A percentile compares a stretch with the other conserved stretches of the same genome.
phyloP scores from a whole-genome alignment of 2,797 vertebrate species.

The Miichthys miiuy region DNA sequence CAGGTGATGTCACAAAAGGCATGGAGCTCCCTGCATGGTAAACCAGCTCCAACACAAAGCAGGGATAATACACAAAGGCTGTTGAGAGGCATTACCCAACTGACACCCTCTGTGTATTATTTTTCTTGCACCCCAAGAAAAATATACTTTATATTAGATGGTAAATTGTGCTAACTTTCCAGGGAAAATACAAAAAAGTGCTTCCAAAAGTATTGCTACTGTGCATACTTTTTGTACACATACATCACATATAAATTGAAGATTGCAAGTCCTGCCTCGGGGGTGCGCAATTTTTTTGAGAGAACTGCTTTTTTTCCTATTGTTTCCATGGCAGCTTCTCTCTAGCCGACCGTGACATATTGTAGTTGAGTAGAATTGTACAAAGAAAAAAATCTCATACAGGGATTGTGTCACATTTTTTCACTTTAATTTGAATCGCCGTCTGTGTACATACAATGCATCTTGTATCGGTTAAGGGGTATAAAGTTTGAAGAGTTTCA shows the following conservation, averaged over 20 bases:
- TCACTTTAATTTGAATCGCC: neutral
- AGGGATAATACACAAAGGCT: neutral
- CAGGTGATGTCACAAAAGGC: conserved; percentile 21
- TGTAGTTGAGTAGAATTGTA: neutral
- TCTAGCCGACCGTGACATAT: conserved; percentile 2
- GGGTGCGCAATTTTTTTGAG: neutral
- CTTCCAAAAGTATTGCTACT: neutral
- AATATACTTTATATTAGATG: neutral
- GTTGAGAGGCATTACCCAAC: too few species aligned
- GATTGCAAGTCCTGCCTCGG: too few species aligned
- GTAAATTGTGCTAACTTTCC: neutral
- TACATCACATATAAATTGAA: neutral
- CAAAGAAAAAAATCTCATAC: neutral
- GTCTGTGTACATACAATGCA: neutral
- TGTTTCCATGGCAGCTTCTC: neutral
- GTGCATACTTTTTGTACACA: neutral
- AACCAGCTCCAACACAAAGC: conserved; percentile 41
- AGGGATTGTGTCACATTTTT: neutral
- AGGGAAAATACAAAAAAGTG: neutral
- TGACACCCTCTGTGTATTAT: too few species aligned
- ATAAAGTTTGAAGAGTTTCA: neutral
- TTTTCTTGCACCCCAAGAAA: neutral
- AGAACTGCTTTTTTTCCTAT: neutral
- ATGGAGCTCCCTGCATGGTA: conserved; percentile 23
- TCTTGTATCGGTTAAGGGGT: neutral